These are phyloP conservation scores for Saguinus midas DNA, from an alignment of 2,113 vertebrate genomes.

Conservation along the genomic window DNA sequence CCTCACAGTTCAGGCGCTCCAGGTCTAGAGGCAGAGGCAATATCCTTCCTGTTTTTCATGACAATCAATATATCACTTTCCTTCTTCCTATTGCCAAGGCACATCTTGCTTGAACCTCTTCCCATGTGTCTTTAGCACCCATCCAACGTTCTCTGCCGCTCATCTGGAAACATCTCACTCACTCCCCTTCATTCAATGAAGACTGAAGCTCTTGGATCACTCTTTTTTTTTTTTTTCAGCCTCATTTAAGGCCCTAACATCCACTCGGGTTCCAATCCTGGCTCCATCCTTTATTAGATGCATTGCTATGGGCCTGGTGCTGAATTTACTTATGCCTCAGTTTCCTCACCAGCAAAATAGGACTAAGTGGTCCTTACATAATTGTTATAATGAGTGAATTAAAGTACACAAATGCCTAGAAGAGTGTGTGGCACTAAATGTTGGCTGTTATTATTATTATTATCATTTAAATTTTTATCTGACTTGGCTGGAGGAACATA, in stretches of 20 bases:
- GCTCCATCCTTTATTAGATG: background rate
- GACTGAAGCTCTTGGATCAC: background rate
- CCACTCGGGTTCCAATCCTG: background rate
- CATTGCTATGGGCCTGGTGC: too few species aligned
- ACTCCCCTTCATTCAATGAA: background rate
- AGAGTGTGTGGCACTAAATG: too few species aligned
- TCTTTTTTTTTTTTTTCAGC: too few species aligned
- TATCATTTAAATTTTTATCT: background rate
- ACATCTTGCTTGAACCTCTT: background rate
- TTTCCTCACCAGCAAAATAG: background rate
- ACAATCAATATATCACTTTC: background rate
- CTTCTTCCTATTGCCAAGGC: background rate
- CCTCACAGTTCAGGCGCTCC: background rate
- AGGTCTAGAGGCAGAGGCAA: too few species aligned
- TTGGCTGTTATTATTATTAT: background rate
- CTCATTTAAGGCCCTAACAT: background rate
- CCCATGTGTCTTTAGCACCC: too few species aligned
- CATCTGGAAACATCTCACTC: background rate
- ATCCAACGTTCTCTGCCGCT: background rate
- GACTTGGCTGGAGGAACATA: background rate
- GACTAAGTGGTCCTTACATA: background rate
- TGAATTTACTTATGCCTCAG: background rate
- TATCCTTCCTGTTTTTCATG: background rate
- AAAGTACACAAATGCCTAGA: background rate
- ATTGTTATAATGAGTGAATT: too few species aligned